Percentiles rank a stretch among this genome's conserved stretches.
Evolutionary conservation across 2,797 vertebrate species (phyloP).

Genomic region (Muscicapa striata): DNA sequence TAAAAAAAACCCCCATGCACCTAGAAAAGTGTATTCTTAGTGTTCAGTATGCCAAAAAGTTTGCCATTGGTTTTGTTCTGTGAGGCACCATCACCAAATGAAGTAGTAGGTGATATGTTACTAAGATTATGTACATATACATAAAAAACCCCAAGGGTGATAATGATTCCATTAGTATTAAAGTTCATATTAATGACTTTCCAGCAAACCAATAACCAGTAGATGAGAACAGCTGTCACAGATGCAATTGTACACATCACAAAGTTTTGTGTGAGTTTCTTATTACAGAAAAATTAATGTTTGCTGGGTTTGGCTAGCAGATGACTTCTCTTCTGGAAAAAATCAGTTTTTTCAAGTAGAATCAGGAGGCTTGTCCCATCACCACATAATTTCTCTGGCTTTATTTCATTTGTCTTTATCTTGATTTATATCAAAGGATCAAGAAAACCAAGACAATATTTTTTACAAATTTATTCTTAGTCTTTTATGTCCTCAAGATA

Average conservation of each 20-base stretch:
- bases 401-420: not conserved
- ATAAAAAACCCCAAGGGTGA: not conserved
- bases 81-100: not conserved
- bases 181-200: not conserved
- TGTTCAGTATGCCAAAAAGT: not conserved
- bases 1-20: too few species aligned
- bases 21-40: not conserved
- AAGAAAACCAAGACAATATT: not conserved
- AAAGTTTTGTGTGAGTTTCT: not conserved
- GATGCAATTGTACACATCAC: not conserved
- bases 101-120: not conserved
- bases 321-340: not conserved
- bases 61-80: not conserved
- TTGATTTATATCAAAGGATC: not conserved
- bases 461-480: not conserved
- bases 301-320: not conserved
- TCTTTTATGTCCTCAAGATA: not conserved
- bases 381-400: not conserved
- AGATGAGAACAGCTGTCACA: not conserved
- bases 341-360: not conserved
- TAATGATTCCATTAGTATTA: not conserved
- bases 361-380: not conserved
- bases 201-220: not conserved
- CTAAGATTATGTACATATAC: not conserved
- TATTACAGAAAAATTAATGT: not conserved